phyloP scores from a whole-genome alignment of 2,113 vertebrate genomes.

The Eubucco bourcierii region DNA sequence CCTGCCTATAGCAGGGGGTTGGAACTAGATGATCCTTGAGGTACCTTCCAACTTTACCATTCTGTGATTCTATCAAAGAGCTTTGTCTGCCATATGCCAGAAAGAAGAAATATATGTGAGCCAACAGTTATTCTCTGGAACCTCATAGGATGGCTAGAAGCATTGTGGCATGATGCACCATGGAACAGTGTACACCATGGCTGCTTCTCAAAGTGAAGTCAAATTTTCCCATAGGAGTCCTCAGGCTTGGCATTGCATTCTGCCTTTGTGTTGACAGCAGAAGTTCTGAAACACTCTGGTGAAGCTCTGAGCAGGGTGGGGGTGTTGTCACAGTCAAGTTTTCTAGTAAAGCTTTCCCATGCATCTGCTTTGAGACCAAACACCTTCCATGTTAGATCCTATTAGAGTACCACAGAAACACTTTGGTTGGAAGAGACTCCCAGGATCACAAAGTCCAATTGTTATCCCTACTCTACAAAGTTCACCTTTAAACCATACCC shows the following conservation, averaged over 20 bases:
- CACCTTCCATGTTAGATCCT: not conserved
- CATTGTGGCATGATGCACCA: fast-evolving
- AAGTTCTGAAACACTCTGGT: not conserved
- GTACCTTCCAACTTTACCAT: too few species aligned
- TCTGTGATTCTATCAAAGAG: too few species aligned
- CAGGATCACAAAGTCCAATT: too few species aligned
- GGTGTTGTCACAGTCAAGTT: not conserved
- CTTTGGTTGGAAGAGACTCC: too few species aligned
- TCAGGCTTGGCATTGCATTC: not conserved
- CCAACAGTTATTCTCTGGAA: not conserved
- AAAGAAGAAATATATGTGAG: not conserved
- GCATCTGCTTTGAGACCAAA: not conserved
- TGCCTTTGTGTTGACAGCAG: not conserved
- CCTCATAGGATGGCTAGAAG: not conserved
- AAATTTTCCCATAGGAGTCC: not conserved
- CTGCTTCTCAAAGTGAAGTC: not conserved
- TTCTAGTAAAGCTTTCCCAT: not conserved
- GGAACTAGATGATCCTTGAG: too few species aligned
- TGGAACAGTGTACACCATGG: fast-evolving
- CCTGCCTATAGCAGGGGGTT: too few species aligned
- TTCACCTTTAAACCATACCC: too few species aligned
- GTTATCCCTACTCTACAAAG: too few species aligned
- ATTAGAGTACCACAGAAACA: too few species aligned
- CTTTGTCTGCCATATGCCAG: not conserved
- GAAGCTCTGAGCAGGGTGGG: not conserved